Evolutionary conservation across 2,113 vertebrate species (phyloP).

Genomic region (Mirza zaza): DNA sequence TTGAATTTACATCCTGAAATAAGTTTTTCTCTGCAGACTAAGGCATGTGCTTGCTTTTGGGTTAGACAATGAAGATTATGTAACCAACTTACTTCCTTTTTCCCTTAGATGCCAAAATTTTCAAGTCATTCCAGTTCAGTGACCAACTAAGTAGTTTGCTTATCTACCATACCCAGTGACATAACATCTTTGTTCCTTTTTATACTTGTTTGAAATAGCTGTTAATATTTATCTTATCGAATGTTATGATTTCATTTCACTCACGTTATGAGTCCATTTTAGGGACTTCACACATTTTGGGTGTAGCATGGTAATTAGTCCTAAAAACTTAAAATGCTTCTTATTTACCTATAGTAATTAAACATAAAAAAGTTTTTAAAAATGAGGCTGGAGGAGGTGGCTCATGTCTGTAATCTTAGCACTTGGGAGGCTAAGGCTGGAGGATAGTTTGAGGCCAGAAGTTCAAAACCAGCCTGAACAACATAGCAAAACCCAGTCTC

Average conservation of each 20-base stretch:
- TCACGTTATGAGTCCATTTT: neutral
- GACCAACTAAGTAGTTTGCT: neutral
- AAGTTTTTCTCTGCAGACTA: slow-evolving; percentile 4
- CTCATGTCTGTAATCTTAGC: too few relatives aligned
- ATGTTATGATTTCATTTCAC: slow-evolving; percentile 34
- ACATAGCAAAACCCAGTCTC: too few relatives aligned
- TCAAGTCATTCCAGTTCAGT: slow-evolving; percentile 35
- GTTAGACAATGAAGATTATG: slow-evolving; percentile 13
- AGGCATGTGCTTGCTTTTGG: neutral
- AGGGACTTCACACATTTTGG: neutral
- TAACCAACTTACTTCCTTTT: slow-evolving; percentile 20
- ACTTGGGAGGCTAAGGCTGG: too few relatives aligned
- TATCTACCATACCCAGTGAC: neutral
- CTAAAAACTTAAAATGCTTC: slow-evolving; percentile 14
- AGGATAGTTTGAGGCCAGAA: too few relatives aligned
- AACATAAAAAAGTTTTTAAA: too few relatives aligned
- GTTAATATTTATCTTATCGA: slow-evolving; percentile 39
- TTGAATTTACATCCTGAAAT: slow-evolving; percentile 34
- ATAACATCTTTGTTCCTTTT: neutral
- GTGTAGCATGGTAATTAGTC: neutral
- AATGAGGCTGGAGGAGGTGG: too few relatives aligned
- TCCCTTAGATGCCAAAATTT: slow-evolving; percentile 32
- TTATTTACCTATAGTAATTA: neutral
- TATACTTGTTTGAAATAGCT: slow-evolving; percentile 16
- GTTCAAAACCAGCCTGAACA: too few relatives aligned